These are phyloP conservation scores for Neoitamus cyanurus DNA, from an alignment of 2,888 invertebrate genomes.

Conservation along the genomic window DNA sequence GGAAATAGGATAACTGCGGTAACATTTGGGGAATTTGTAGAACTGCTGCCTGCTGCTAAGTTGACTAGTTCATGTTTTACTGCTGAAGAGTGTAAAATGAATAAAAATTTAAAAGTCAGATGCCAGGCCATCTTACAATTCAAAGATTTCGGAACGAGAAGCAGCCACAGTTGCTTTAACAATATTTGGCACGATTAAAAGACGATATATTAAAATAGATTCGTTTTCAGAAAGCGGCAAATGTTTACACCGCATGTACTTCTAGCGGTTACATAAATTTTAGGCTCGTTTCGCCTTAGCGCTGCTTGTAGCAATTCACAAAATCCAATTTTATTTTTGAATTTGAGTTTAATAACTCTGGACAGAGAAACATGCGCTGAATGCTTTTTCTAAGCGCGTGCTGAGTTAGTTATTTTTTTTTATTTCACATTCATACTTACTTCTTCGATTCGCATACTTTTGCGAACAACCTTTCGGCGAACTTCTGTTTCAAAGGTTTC, in stretches of 20 bases:
- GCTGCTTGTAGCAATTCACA: background rate
- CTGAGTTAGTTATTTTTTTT: background rate
- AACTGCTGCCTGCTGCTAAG: background rate
- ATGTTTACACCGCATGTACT: conserved; percentile 37
- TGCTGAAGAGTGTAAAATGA: background rate
- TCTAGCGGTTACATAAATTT: conserved; percentile 40
- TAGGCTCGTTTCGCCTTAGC: background rate
- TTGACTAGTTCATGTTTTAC: background rate
- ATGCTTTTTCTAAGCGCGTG: background rate
- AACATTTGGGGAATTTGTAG: background rate
- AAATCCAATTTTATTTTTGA: conserved; percentile 15
- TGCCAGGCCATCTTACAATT: background rate
- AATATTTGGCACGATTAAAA: conserved; percentile 50
- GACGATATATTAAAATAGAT: conserved; percentile 49
- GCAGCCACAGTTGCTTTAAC: conserved; percentile 33
- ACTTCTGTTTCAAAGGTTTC: conserved; percentile 58
- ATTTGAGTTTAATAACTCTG: conserved; percentile 17
- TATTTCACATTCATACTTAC: conserved; percentile 51
- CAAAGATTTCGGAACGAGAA: background rate
- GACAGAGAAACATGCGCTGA: background rate
- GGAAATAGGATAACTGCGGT: background rate
- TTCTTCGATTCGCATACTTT: conserved; percentile 58
- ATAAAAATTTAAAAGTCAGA: background rate
- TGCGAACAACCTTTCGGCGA: conserved; percentile 64
- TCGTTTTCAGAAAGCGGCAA: conserved; percentile 22